These are phyloP conservation scores for Aulostomus chinensis DNA, from an alignment of 2,797 vertebrate genomes.

Conservation along the genomic window DNA sequence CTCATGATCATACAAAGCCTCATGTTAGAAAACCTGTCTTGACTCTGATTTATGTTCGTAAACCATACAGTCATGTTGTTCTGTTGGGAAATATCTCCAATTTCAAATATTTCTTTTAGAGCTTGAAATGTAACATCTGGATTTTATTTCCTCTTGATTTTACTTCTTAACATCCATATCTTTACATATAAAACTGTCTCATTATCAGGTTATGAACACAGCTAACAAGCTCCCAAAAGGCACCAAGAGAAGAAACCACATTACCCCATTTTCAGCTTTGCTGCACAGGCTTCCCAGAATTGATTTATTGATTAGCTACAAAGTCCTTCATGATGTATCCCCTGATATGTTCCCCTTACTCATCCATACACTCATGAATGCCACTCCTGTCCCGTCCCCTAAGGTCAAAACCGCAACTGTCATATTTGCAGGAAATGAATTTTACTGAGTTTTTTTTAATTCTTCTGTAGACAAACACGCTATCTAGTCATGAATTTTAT, in stretches of 20 bases:
- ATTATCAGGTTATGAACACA: slow-evolving; percentile 41
- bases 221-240: slow-evolving; percentile 23
- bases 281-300: slow-evolving; percentile 25
- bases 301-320: slow-evolving; percentile 49
- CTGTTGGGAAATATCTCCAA: background rate
- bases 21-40: slow-evolving; percentile 2
- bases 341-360: slow-evolving; percentile 1
- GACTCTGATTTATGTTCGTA: slow-evolving; percentile 1
- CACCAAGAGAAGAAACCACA: slow-evolving; percentile 16
- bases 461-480: too few species aligned
- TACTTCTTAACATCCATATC: background rate
- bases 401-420: background rate
- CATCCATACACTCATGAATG: background rate
- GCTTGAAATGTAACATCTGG: background rate
- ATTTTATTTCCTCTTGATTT: slow-evolving; percentile 15
- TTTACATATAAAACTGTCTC: slow-evolving; percentile 28
- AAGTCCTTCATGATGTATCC: slow-evolving; percentile 20
- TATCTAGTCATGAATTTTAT: too few species aligned
- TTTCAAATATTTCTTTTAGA: background rate
- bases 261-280: slow-evolving; percentile 33
- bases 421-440: too few species aligned
- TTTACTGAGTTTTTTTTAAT: too few species aligned
- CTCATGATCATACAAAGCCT: slow-evolving; percentile 20
- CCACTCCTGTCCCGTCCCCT: background rate
- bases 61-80: slow-evolving; percentile 3